Conservation (phyloP, 2,888 invertebrate species). For the Ellobium chinense region DNA sequence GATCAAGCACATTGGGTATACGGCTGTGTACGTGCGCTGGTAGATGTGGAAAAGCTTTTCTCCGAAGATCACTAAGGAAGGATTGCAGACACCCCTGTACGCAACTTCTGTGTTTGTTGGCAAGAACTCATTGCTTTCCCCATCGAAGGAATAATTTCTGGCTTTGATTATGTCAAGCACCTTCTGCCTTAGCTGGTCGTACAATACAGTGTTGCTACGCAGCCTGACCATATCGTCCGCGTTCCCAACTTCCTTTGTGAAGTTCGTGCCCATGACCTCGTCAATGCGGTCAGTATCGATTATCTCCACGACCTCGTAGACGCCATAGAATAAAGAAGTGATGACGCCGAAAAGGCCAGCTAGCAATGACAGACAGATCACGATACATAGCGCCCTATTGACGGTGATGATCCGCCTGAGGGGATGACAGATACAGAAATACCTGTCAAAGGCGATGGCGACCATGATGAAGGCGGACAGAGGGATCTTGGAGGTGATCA, state of each 20-base stretch:
- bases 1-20: conserved; percentile 74
- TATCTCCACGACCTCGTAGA: conserved; percentile 49
- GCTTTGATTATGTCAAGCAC: not conserved
- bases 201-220: not conserved
- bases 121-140: not conserved
- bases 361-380: conserved; percentile 54
- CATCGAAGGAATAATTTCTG: conserved; percentile 10
- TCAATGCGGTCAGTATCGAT: conserved; percentile 28
- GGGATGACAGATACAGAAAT: conserved; percentile 75
- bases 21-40: conserved; percentile 73
- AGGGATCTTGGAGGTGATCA: conserved; percentile 71
- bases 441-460: conserved; percentile 74
- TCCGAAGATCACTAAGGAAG: conserved; percentile 59
- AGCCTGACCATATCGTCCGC: not conserved
- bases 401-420: conserved; percentile 59
- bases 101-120: conserved; percentile 1
- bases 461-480: conserved; percentile 75
- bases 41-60: conserved; percentile 62
- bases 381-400: conserved; percentile 57
- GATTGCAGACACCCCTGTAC: conserved; percentile 65
- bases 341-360: conserved; percentile 63
- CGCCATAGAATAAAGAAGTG: conserved; percentile 62
- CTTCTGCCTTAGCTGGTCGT: not conserved
- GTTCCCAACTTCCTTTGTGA: conserved; percentile 4
- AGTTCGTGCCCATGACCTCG: conserved; percentile 30